Conservation (phyloP, 2,888 invertebrate genomes). For the Alloscopus bannaensis region DNA sequence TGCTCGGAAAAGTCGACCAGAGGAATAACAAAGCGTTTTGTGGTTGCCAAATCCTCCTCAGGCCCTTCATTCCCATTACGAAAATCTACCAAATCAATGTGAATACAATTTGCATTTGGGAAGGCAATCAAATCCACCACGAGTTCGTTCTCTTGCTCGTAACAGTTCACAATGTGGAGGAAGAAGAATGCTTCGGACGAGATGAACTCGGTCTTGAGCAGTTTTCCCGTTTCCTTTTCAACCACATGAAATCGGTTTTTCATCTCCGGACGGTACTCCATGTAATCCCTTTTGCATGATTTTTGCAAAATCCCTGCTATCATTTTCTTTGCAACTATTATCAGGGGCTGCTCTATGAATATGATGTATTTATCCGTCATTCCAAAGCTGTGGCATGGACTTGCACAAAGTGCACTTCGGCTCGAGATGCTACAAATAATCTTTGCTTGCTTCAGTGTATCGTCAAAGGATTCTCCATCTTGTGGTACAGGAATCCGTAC, state of each 20-base stretch:
- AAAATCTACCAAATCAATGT: slow-evolving; percentile 60
- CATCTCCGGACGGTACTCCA: slow-evolving; percentile 75
- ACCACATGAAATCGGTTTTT: slow-evolving; percentile 76
- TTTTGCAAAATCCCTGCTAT: slow-evolving; percentile 65
- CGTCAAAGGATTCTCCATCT: slow-evolving; percentile 51
- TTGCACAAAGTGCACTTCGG: slow-evolving; percentile 53
- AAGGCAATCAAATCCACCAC: slow-evolving; percentile 64
- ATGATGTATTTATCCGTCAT: slow-evolving; percentile 62
- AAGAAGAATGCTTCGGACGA: slow-evolving; percentile 77
- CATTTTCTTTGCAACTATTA: slow-evolving; percentile 63
- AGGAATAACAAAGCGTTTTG: slow-evolving; percentile 63
- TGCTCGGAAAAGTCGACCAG: slow-evolving; percentile 47
- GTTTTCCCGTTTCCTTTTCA: slow-evolving; percentile 75
- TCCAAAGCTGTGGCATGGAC: slow-evolving; percentile 66
- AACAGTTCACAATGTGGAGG: slow-evolving; percentile 78
- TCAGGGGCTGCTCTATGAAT: slow-evolving; percentile 60
- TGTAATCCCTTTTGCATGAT: slow-evolving; percentile 65
- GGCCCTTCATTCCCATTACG: slow-evolving; percentile 73
- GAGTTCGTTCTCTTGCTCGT: slow-evolving; percentile 75
- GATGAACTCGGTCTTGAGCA: slow-evolving; percentile 75
- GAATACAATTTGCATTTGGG: slow-evolving; percentile 67
- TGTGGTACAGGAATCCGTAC: slow-evolving; percentile 69
- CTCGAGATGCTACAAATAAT: slow-evolving; percentile 68
- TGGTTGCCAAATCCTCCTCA: slow-evolving; percentile 61
- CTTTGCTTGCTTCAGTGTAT: slow-evolving; percentile 68